Evolutionary conservation across 2,797 vertebrate species (phyloP), one percentile per base, ranked within the genome.

Genomic region (Hirundo rustica): DNA sequence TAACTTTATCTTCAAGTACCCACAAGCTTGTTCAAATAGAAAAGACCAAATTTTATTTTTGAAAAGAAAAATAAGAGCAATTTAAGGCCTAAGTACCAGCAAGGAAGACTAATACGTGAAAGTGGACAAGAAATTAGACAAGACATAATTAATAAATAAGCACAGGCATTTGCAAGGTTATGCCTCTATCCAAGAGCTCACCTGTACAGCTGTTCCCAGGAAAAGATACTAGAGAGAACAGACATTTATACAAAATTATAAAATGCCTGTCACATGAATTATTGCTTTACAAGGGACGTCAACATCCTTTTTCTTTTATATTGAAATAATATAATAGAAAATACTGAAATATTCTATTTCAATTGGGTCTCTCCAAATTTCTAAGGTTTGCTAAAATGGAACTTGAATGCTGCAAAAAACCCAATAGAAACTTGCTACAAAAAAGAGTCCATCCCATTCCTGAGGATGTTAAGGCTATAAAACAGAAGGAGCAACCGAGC

Each of bases 381-480:
- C 92, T 91, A 97, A 66, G 42, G n/a, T 87, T 96, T 97, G 91
- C 97, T 97, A 97, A 97, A 95, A 97, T 95, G 92, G 88, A 97
- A 95, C 92, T 97, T 94, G 95, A 96, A 96, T 95, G 96, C 97
- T 89, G 96, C 94, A 96, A 97, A 97, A 97, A 96, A 94, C 25
- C 64, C 93, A 73, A 94, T 98, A 97, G 92, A 97, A 97, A 97
- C 88, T 97, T 97, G 93, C 98, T 98, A 98, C 97, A 98, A 98
- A 98, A 97, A 85, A 97, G 85, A 97, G 97, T 98, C 96, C 66
- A 84, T 97, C 94, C 95, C 97, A 98, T 98, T 99, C 98, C 99
- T 98, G 98, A 99, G 99, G 99, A 97, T 96, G 95, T 98, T 98
- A 98, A 98, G 98, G 98, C 98, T 98, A 98, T 98, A 92, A 97